Base-by-base conservation (phyloP, 1,140 invertebrate genomes). In the Zaprionus kolodkinae region DNA sequence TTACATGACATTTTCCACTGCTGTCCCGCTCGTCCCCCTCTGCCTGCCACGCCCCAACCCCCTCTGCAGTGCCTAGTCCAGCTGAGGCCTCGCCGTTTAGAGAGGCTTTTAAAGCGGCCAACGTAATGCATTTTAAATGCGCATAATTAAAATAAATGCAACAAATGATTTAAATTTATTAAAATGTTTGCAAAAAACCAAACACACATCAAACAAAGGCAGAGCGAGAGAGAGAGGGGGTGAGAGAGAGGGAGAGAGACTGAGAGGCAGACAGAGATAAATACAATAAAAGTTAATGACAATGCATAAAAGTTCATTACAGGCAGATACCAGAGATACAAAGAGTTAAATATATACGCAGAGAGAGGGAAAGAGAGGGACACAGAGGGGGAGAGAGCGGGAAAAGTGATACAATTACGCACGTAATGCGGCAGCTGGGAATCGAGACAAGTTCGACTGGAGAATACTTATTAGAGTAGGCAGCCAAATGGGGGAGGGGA, bases 81-180 rank as follows among this genome's bases (percentile, higher is more conserved):
- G 56, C 36, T 62, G 73, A 40, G 27, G 9, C 63, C 63, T 11
- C 55, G 27, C 3, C 27, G 21, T 17, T 68, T 57, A 56, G 43
- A 54, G 45, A 9, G 25, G 11, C 50, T 62, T 57, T 84, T 71
- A 86, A 78, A 77, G 74, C 54, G 40, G 36, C 7, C 6, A 45
- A 48, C 68, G 69, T 87, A 86, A 89, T 84, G 84, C 85, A 89
- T 84, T 89, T 87, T 87, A 87, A 87, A 87, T 75, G 80, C 70
- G 74, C 73, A 87, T 87, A 89, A 87, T 87, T 87, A 84, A 87
- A 87, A 87, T 87, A 87, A 87, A 87, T 88, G 84, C 84, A 89
- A 89, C 84, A 87, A 89, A 87, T 87, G 84, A 87, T 87, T 87
- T 87, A 87, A 89, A 87, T 87, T 89, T 87, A 87, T 89, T 87